Base-by-base conservation (phyloP, 1,140 invertebrate species). In the Mercenaria mercenaria region DNA sequence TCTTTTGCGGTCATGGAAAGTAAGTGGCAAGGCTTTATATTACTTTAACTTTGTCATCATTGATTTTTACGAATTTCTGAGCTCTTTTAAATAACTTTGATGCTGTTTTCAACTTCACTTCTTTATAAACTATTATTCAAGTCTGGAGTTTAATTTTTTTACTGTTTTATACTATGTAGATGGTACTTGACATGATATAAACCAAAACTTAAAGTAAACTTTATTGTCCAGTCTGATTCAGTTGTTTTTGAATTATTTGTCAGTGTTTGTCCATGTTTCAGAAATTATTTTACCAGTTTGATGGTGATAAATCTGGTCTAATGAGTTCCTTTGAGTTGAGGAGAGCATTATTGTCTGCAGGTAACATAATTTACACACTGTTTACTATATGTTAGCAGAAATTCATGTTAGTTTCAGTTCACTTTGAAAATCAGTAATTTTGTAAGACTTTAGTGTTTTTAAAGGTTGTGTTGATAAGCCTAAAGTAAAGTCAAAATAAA, bases 271-370 rank as follows among this genome's bases (percentile, higher is more conserved):
- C 15, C 43, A 47, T 23, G 84, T 92, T 94, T 67, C 95, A 98
- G 98, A 94, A 91, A 91, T 79, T 93, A 0, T 95, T 94, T 89
- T 90, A 91, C 29, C 91, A 94, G 79, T 92, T 91, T 92, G 94
- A 95, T 80, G 52, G 77, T 37, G 91, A 94, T n/a, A 92, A 92
- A 26, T 92, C 92, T 20, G 94, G 93, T 20, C 88, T 67, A 52
- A 81, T 95, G 52, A 93, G 97, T 81, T 97, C 98, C 0, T 98
- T 98, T 93, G 97, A 98, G 94, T 96, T 99, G 26, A 96, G 98
- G 23, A 97, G 98, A 93, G 98, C 98, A 4, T 96, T 99, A 6
- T 97, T 97, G 93, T 91, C 91, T 47, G 91, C 90, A 86, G 94
- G 94, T 94, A 86, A 81, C 50, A 29, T 80, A 37, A n/a, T n/a